Conservation (phyloP, 2,113 vertebrate genomes). For the Rhombomys opimus region DNA sequence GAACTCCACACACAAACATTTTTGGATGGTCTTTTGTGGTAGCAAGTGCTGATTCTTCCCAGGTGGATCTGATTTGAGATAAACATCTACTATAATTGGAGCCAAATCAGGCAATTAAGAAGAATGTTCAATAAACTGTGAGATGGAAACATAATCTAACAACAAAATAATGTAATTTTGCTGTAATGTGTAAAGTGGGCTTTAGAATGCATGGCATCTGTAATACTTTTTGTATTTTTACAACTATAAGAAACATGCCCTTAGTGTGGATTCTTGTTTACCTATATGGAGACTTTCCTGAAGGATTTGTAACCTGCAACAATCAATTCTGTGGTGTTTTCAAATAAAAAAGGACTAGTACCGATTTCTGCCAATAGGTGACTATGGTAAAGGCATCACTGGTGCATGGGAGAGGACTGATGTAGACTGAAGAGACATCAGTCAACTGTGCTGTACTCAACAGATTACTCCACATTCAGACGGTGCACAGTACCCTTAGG, state of each 20-base stretch:
- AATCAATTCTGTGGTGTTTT: background rate
- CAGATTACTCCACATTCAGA: background rate
- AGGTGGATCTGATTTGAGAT: background rate
- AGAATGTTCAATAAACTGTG: background rate
- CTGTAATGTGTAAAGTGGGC: background rate
- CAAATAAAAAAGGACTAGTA: background rate
- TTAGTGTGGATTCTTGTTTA: background rate
- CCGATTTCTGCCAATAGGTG: background rate
- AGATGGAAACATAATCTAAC: background rate
- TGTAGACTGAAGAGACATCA: background rate
- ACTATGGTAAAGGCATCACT: background rate
- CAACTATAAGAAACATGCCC: background rate
- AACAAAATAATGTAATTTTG: background rate
- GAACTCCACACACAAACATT: background rate
- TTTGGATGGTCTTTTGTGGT: background rate
- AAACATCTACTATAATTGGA: background rate
- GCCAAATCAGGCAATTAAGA: background rate
- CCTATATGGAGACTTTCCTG: background rate
- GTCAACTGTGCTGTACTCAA: fast-evolving
- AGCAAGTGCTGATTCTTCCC: background rate
- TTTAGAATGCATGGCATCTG: background rate
- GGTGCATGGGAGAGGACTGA: background rate
- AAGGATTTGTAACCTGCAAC: background rate
- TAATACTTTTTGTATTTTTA: background rate
- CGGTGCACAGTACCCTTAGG: no score